phyloP scores from a whole-genome alignment of 2,797 vertebrate genomes.

The Alca torda region DNA sequence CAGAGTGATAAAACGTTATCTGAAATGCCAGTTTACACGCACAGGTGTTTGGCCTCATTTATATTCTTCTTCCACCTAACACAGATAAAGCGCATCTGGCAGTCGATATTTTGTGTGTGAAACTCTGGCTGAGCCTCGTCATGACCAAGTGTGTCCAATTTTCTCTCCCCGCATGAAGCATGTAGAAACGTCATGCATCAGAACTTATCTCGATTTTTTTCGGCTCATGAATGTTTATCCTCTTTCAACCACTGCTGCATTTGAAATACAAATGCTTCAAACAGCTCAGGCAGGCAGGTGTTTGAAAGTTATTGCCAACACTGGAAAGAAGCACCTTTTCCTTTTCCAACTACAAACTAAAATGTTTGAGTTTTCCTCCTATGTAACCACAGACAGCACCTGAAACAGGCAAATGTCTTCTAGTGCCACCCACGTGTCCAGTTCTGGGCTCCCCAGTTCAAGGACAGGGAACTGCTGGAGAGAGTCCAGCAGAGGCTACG shows the following conservation, averaged over 20 bases:
- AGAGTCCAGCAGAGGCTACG: no score
- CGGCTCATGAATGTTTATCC: neutral
- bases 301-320: neutral
- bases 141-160: neutral
- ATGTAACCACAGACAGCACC: neutral
- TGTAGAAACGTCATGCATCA: neutral
- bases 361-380: neutral
- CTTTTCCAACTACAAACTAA: neutral
- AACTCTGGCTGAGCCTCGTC: conserved; percentile 5
- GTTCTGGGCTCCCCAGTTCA: no score
- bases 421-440: neutral
- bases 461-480: no score
- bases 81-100: conserved; percentile 20
- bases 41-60: conserved; percentile 1
- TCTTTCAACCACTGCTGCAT: neutral
- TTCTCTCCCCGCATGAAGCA: neutral
- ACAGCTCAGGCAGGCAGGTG: neutral
- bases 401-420: neutral
- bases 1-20: neutral
- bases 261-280: neutral
- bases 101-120: neutral
- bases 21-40: neutral
- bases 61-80: neutral
- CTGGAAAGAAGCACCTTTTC: neutral
- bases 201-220: neutral